Conservation (phyloP, 2,797 vertebrate genomes). For the Rhincodon typus region DNA sequence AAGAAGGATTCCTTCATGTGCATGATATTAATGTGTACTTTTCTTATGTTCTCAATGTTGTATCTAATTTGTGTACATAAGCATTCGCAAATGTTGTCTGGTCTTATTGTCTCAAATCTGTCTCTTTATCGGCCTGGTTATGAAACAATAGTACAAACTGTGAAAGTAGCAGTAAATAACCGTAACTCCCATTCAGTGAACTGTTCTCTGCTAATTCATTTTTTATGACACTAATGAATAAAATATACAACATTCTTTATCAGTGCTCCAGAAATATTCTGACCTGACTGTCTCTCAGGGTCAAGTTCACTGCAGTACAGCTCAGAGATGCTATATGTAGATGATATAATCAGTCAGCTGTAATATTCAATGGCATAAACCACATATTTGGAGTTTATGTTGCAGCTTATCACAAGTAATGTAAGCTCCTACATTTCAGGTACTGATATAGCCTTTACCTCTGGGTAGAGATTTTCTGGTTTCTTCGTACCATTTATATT, state of each 20-base stretch:
- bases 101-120: neutral
- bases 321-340: conserved; percentile 1
- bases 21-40: neutral
- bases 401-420: neutral
- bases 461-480: neutral
- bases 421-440: neutral
- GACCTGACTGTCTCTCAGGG: neutral
- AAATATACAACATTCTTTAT: conserved; percentile 31
- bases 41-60: neutral
- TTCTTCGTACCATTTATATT: neutral
- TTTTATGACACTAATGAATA: conserved; percentile 18
- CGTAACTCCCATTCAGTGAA: neutral
- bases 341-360: conserved; percentile 26
- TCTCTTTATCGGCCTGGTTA: neutral
- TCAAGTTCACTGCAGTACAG: neutral
- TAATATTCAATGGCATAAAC: conserved; percentile 21
- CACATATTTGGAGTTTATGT: neutral
- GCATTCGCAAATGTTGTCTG: neutral
- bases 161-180: neutral
- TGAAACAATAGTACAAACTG: neutral
- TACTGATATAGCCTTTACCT: neutral
- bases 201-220: conserved; percentile 13
- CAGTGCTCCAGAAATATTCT: conserved; percentile 11
- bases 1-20: neutral
- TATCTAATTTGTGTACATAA: neutral